Evolutionary conservation across 1,140 invertebrate genomes (phyloP).

Genomic region (Vollenhovia emeryi): DNA sequence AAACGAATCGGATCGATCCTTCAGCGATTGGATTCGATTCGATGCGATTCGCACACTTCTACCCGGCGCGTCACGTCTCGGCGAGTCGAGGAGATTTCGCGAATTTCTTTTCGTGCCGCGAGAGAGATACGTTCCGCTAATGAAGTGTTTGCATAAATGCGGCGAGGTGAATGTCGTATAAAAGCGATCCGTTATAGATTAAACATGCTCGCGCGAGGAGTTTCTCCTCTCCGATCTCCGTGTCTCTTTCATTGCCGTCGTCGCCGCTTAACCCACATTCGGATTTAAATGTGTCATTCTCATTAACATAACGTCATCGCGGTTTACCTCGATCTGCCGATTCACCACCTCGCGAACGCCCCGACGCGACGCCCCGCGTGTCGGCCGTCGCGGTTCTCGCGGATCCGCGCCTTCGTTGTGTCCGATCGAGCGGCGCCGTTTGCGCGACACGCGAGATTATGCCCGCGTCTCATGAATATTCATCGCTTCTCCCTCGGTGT

Average conservation of each 20-base stretch:
- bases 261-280: conserved; percentile 1
- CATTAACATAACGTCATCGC: conserved; percentile 5
- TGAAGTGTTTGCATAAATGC: conserved; percentile 6
- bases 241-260: neutral
- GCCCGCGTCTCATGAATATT: conserved; percentile 35
- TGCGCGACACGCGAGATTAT: conserved; percentile 5
- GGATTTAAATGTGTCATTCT: neutral
- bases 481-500: conserved; percentile 1
- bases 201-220: neutral
- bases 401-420: neutral
- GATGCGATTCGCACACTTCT: too few species aligned
- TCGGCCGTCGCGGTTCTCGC: conserved; percentile 16
- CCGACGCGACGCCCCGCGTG: too few species aligned
- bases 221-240: neutral
- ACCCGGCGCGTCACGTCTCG: too few species aligned
- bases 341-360: neutral
- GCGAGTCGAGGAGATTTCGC: neutral
- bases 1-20: too few species aligned
- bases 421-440: neutral
- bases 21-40: too few species aligned
- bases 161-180: neutral
- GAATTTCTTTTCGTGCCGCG: neutral
- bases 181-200: conserved; percentile 16
- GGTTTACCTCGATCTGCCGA: neutral
- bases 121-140: neutral